Evolutionary conservation across 2,888 invertebrate genomes (phyloP).

Genomic region (Idaea straminata): DNA sequence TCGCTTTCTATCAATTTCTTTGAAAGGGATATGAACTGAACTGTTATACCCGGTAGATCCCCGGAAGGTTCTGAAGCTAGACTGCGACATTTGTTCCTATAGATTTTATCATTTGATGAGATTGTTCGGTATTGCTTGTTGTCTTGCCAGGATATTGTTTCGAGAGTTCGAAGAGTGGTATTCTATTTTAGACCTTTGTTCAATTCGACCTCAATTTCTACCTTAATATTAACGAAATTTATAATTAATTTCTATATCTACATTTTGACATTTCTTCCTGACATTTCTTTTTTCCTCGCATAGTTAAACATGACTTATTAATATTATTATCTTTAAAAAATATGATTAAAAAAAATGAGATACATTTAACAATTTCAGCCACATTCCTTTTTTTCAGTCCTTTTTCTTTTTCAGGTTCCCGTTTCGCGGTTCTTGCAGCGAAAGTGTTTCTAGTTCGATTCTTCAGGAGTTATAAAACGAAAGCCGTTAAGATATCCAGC

Average conservation of each 20-base stretch:
- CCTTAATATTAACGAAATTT: too few species aligned
- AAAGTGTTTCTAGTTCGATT: constrained; percentile 55
- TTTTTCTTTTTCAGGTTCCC: constrained; percentile 44
- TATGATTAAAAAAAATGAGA: too few species aligned
- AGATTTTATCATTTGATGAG: constrained; percentile 1
- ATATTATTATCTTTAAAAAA: too few species aligned
- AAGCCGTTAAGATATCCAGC: constrained; percentile 24
- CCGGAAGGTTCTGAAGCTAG: not conserved
- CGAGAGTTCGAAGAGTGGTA: not conserved
- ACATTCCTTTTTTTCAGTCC: too few species aligned
- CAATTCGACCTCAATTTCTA: not conserved
- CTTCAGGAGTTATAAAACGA: constrained; percentile 42
- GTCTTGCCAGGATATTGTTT: constrained; percentile 3
- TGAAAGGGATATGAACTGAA: not conserved
- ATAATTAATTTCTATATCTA: too few species aligned
- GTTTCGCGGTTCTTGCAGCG: constrained; percentile 57
- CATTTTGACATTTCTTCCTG: too few species aligned
- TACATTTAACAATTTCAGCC: too few species aligned
- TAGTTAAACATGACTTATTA: too few species aligned
- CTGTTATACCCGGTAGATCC: not conserved
- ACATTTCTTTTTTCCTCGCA: too few species aligned
- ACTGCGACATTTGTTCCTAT: constrained; percentile 3
- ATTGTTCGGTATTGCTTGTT: not conserved
- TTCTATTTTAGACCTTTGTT: not conserved
- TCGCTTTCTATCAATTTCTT: not conserved